phyloP scores from a whole-genome alignment of 2,888 invertebrate species.

The Platycnemis pennipes region DNA sequence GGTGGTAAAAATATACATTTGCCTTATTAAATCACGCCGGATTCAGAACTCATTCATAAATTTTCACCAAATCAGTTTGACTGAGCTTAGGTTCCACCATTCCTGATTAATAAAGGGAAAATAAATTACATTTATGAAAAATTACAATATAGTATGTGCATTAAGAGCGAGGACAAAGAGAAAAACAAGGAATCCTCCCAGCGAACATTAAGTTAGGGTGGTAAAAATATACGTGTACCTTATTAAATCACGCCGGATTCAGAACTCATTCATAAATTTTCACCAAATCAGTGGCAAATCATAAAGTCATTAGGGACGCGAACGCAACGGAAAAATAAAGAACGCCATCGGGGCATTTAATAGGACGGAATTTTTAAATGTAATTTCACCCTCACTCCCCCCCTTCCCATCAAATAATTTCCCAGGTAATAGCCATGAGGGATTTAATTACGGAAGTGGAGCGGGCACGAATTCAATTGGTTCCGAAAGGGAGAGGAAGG shows the following conservation, averaged over 20 bases:
- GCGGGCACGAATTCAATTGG: constrained; percentile 32
- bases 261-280: neutral
- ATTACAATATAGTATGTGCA: too few relatives aligned
- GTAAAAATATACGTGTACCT: too few relatives aligned
- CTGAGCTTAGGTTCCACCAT: too few relatives aligned
- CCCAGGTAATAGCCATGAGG: neutral
- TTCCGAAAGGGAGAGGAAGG: constrained; percentile 7
- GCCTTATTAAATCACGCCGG: too few relatives aligned
- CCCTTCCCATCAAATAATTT: constrained; percentile 34
- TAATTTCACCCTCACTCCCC: too few relatives aligned
- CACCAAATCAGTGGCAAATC: neutral
- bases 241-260: too few relatives aligned
- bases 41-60: neutral
- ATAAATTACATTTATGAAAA: too few relatives aligned
- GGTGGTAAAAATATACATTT: too few relatives aligned
- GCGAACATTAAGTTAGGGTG: too few relatives aligned
- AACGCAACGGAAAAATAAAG: neutral
- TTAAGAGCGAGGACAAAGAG: too few relatives aligned
- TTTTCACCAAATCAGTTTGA: neutral
- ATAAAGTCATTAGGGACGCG: neutral
- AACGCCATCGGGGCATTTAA: neutral
- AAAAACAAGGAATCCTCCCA: too few relatives aligned
- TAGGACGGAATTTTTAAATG: constrained; percentile 1
- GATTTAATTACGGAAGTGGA: constrained; percentile 66
- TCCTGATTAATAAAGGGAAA: too few relatives aligned